Percentiles rank a stretch among this genome's conserved stretches.
phyloP scores from a whole-genome alignment of 1,140 invertebrate genomes.

The Cherax destructor region DNA sequence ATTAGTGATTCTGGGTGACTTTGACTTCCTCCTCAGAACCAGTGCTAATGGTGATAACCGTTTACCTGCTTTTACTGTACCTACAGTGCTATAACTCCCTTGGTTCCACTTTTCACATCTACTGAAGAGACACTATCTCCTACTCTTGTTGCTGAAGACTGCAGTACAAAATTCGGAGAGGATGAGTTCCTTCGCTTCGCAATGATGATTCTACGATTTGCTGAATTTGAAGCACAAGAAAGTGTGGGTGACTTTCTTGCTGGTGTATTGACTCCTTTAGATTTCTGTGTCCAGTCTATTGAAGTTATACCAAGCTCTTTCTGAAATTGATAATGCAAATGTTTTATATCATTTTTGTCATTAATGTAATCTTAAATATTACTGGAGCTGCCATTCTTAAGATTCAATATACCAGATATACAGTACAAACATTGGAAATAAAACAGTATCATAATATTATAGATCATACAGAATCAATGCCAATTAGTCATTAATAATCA shows the following conservation, averaged over 20 bases:
- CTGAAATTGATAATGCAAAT: constrained; percentile 73
- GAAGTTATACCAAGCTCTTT: constrained; percentile 77
- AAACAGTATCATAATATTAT: too few relatives aligned
- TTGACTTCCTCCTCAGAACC: constrained; percentile 20
- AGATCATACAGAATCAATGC: too few relatives aligned
- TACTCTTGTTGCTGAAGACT: neutral
- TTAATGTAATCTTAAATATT: too few relatives aligned
- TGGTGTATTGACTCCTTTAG: constrained; percentile 22
- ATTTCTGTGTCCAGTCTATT: constrained; percentile 66
- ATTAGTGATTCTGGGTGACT: constrained; percentile 11
- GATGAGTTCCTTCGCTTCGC: neutral
- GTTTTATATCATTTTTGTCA: too few relatives aligned
- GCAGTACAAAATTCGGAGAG: neutral
- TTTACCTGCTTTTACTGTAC: neutral
- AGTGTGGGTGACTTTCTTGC: neutral
- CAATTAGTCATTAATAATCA: too few relatives aligned
- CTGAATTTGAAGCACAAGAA: neutral
- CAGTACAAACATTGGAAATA: too few relatives aligned
- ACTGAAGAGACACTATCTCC: neutral
- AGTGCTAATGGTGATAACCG: neutral
- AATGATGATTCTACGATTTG: neutral
- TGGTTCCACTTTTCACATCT: neutral
- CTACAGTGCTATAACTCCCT: neutral
- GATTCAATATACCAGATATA: too few relatives aligned
- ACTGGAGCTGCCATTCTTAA: too few relatives aligned